A percentile compares a stretch with the other conserved stretches of the same genome.
These are phyloP conservation scores for Melinaea marsaeus DNA, from an alignment of 2,888 invertebrate species.

Conservation along the genomic window DNA sequence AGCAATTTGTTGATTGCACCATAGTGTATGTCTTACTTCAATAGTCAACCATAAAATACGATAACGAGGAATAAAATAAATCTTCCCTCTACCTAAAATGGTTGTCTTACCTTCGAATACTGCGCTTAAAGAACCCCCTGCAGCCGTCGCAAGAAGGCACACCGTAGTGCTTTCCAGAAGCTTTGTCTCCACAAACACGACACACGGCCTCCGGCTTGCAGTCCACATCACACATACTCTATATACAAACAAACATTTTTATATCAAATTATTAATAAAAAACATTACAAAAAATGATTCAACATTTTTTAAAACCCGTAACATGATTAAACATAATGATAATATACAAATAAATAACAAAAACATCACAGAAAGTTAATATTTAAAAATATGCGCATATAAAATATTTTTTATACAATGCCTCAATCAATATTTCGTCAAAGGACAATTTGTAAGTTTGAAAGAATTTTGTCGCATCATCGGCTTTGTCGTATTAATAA, in stretches of 20 bases:
- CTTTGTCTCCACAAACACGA: slow-evolving; percentile 90
- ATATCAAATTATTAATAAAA: not conserved
- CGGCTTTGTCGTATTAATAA: slow-evolving; percentile 55
- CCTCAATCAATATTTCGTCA: slow-evolving; percentile 56
- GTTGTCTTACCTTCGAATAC: slow-evolving; percentile 84
- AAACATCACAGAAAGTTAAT: not conserved
- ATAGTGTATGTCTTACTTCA: no score
- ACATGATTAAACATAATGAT: no score
- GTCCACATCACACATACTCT: slow-evolving; percentile 30
- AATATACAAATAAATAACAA: no score
- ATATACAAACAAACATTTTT: not conserved
- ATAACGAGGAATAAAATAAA: no score
- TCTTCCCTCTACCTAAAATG: no score
- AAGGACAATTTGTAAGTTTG: slow-evolving; percentile 45
- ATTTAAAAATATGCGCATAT: slow-evolving; percentile 40
- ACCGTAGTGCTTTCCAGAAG: slow-evolving; percentile 92
- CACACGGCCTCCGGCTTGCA: slow-evolving; percentile 82
- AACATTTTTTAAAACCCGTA: no score
- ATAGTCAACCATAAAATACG: no score
- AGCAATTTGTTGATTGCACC: no score
- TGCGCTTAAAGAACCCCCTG: slow-evolving; percentile 95
- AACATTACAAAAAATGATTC: no score
- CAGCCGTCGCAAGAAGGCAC: slow-evolving; percentile 91
- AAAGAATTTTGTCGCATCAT: slow-evolving; percentile 64
- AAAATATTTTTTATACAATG: slow-evolving; percentile 51